These are phyloP conservation scores for Xiphorhynchus elegans DNA, from an alignment of 2,113 vertebrate species.

Conservation along the genomic window DNA sequence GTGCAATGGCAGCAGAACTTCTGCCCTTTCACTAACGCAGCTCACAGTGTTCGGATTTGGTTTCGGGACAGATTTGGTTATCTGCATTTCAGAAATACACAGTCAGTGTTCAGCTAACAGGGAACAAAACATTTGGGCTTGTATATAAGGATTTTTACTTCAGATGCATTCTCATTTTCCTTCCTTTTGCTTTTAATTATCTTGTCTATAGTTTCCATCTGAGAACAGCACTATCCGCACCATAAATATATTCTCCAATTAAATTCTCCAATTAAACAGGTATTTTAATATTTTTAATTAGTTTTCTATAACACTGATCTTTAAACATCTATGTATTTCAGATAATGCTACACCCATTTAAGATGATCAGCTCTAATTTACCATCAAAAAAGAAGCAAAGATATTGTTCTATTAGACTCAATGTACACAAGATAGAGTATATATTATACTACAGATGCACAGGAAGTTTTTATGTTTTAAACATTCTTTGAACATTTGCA, in stretches of 20 bases:
- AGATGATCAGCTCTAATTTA: neutral
- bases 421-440: neutral
- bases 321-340: neutral
- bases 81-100: neutral
- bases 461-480: neutral
- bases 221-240: neutral
- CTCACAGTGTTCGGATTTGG: neutral
- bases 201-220: neutral
- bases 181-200: neutral
- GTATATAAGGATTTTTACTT: neutral
- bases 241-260: neutral
- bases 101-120: neutral
- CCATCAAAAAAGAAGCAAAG: neutral
- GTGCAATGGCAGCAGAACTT: neutral
- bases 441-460: neutral
- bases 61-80: neutral
- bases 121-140: neutral
- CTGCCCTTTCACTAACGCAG: neutral
- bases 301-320: neutral
- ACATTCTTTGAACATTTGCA: neutral
- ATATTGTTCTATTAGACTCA: neutral
- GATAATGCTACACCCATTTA: neutral
- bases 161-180: neutral
- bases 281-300: neutral
- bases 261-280: neutral